These are phyloP conservation scores for Heteromyza rotundicornis DNA, from an alignment of 2,888 invertebrate genomes.

Conservation along the genomic window DNA sequence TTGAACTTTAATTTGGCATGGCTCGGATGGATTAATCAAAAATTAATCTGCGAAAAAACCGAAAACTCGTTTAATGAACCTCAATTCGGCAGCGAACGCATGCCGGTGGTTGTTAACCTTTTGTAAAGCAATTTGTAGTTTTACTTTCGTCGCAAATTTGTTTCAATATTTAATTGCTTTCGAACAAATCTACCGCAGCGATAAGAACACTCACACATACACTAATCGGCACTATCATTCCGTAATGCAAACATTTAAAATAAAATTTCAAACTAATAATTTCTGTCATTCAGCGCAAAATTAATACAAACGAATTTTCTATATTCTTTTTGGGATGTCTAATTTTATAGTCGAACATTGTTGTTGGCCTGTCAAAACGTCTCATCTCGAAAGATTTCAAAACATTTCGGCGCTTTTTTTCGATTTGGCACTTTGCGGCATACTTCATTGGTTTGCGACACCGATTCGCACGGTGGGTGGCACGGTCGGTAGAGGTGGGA, in stretches of 20 bases:
- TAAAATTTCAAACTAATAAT: too few relatives aligned
- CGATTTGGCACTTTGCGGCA: conserved; percentile 19
- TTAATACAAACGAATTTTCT: neutral
- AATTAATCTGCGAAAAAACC: neutral
- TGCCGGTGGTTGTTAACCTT: conserved; percentile 8
- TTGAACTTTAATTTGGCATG: too few relatives aligned
- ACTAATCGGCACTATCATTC: too few relatives aligned
- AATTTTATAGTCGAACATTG: conserved; percentile 13
- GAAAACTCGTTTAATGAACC: neutral
- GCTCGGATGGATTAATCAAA: too few relatives aligned
- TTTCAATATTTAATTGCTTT: conserved; percentile 2
- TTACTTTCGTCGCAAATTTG: conserved; percentile 10
- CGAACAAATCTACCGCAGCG: too few relatives aligned
- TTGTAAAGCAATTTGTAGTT: conserved; percentile 4
- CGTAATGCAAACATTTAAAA: too few relatives aligned
- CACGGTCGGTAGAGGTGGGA: too few relatives aligned
- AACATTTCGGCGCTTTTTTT: conserved; percentile 2
- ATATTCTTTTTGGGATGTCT: too few relatives aligned
- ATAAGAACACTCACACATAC: too few relatives aligned
- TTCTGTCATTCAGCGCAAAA: neutral
- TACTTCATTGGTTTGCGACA: conserved; percentile 20
- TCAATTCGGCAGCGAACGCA: neutral
- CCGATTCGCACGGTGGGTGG: too few relatives aligned
- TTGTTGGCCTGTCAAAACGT: conserved; percentile 4
- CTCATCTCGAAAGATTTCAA: conserved; percentile 8